phyloP scores from a whole-genome alignment of 2,888 invertebrate species.

The Cheiracanthium punctorium region DNA sequence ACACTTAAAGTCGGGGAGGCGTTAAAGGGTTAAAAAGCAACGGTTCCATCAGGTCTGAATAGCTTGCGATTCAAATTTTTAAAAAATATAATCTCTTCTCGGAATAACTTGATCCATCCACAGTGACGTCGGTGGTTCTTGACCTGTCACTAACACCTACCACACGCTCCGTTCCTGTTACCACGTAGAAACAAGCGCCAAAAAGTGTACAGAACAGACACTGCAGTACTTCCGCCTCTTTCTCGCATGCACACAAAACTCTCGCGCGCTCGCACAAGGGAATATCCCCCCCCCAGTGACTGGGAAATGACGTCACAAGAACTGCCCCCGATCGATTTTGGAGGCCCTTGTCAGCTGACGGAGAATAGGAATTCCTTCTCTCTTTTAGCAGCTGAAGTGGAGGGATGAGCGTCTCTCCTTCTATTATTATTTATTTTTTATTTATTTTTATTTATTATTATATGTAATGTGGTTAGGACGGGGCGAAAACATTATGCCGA shows the following conservation, averaged over 20 bases:
- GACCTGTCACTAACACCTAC: not conserved
- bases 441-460: too few species aligned
- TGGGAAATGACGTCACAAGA: conserved; percentile 49
- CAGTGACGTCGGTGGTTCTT: not conserved
- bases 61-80: too few species aligned
- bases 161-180: conserved; percentile 36
- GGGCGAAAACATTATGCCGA: not conserved
- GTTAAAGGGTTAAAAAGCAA: too few species aligned
- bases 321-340: conserved; percentile 45
- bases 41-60: too few species aligned
- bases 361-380: not conserved
- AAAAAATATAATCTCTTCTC: too few species aligned
- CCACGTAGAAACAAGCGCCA: conserved; percentile 52
- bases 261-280: too few species aligned
- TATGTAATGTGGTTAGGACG: not conserved
- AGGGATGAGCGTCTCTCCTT: too few species aligned
- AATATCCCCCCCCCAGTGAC: conserved; percentile 49
- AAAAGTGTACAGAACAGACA: conserved; percentile 33
- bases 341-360: conserved; percentile 11
- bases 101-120: not conserved
- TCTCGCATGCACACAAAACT: too few species aligned
- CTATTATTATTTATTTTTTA: too few species aligned
- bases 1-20: too few species aligned
- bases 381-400: not conserved
- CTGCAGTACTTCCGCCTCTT: conserved; percentile 57